A percentile compares a stretch with the other conserved stretches of the same genome.
Conservation (phyloP, 2,888 invertebrate genomes). For the Kuschelorhynchus macadamiae region DNA sequence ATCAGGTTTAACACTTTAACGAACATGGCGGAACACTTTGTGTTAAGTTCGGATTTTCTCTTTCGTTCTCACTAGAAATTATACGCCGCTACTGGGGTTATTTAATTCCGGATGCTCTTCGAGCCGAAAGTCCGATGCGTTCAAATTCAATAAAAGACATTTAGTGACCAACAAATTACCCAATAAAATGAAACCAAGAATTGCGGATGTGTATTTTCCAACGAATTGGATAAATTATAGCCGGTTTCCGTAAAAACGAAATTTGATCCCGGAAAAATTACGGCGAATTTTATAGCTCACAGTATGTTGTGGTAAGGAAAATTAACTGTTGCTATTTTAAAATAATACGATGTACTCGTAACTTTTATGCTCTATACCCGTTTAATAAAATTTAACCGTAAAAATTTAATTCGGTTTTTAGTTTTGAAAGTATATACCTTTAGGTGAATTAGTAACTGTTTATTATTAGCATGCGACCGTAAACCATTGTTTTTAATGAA, state of each 20-base stretch:
- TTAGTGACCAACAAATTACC: slow-evolving; percentile 49
- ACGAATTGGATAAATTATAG: slow-evolving; percentile 43
- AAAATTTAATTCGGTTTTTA: background rate
- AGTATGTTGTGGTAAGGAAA: slow-evolving; percentile 28
- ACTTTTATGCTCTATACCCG: background rate
- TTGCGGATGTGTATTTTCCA: slow-evolving; percentile 43
- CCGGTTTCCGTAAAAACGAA: slow-evolving; percentile 27
- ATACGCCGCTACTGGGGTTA: slow-evolving; percentile 17
- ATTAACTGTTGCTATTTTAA: slow-evolving; percentile 22
- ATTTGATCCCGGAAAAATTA: slow-evolving; percentile 42
- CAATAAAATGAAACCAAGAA: slow-evolving; percentile 47
- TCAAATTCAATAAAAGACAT: slow-evolving; percentile 46
- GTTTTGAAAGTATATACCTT: too few relatives aligned
- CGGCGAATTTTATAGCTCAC: slow-evolving; percentile 28
- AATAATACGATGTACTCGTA: slow-evolving; percentile 19
- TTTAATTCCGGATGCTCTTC: slow-evolving; percentile 9
- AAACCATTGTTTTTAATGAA: too few relatives aligned
- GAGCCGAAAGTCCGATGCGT: slow-evolving; percentile 23
- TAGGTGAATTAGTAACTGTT: too few relatives aligned
- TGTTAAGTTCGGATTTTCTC: too few relatives aligned
- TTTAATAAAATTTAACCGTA: slow-evolving; percentile 1
- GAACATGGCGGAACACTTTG: too few relatives aligned
- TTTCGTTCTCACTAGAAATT: too few relatives aligned
- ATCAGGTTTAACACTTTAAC: too few relatives aligned
- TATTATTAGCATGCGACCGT: too few relatives aligned